A percentile compares a stretch with the other conserved stretches of the same genome.
These are phyloP conservation scores for Drosophila prostipennis DNA, from an alignment of 2,888 invertebrate species.

Conservation along the genomic window DNA sequence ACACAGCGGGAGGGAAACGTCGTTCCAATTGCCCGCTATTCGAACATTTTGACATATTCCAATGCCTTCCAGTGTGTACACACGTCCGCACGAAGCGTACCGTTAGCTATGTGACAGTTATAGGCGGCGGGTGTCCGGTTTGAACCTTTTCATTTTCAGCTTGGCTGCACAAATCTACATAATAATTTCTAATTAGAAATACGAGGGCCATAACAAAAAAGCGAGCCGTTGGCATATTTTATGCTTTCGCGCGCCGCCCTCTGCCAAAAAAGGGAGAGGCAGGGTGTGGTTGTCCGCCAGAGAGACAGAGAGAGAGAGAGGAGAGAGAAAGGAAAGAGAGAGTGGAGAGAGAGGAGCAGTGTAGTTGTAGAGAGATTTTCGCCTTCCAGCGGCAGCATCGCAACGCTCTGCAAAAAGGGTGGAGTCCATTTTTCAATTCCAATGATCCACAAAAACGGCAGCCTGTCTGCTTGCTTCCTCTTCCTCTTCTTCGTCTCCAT, in stretches of 20 bases:
- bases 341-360: conserved; percentile 42
- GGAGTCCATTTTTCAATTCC: conserved; percentile 74
- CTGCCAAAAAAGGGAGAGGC: conserved; percentile 53
- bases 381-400: conserved; percentile 53
- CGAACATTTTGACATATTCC: conserved; percentile 71
- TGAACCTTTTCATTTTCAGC: conserved; percentile 36
- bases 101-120: conserved; percentile 71
- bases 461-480: conserved; percentile 51
- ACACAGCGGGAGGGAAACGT: conserved; percentile 28
- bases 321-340: conserved; percentile 19
- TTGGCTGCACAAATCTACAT: conserved; percentile 41
- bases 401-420: conserved; percentile 68
- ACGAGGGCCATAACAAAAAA: conserved; percentile 64
- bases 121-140: conserved; percentile 63
- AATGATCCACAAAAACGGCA: conserved; percentile 75
- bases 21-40: conserved; percentile 73
- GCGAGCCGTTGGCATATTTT: conserved; percentile 62
- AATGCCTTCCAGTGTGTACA: conserved; percentile 65
- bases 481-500: conserved; percentile 24
- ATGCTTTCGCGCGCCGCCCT: conserved; percentile 66
- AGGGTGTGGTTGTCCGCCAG: conserved; percentile 68
- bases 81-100: conserved; percentile 38
- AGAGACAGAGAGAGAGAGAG: conserved; percentile 7
- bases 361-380: conserved; percentile 44
- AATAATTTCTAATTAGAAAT: conserved; percentile 73